These are phyloP conservation scores for Coreoperca whiteheadi DNA, from an alignment of 2,113 vertebrate genomes.

Conservation along the genomic window DNA sequence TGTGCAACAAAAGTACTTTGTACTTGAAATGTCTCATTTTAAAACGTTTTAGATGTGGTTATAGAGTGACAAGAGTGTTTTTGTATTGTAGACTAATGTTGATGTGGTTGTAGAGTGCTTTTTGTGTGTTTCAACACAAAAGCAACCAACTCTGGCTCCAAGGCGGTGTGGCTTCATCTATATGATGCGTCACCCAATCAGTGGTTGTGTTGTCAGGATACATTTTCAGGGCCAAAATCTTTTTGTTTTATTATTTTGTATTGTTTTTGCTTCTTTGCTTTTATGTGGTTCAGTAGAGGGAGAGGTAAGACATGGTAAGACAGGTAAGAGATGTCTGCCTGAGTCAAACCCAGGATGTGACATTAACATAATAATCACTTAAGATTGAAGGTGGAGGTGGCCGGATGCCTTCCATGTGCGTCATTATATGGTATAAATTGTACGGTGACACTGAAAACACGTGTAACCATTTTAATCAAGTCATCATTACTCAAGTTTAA, in stretches of 20 bases:
- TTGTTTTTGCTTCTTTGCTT: not conserved
- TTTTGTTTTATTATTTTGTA: not conserved
- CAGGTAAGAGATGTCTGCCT: not conserved
- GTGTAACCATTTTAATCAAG: not conserved
- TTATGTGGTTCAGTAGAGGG: not conserved
- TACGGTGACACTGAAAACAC: not conserved
- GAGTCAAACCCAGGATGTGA: not conserved
- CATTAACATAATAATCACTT: not conserved
- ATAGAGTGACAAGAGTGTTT: not conserved
- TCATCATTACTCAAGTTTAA: not conserved
- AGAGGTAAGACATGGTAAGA: not conserved
- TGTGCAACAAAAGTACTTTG: conserved; percentile 2
- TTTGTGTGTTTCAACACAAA: conserved; percentile 10
- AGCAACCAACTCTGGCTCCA: not conserved
- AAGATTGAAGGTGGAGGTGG: not conserved
- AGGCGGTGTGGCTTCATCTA: not conserved
- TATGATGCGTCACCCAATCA: not conserved
- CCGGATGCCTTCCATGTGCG: not conserved
- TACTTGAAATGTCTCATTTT: not conserved
- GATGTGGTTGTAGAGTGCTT: conserved; percentile 24
- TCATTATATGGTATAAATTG: not conserved
- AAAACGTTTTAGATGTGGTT: conserved; percentile 32
- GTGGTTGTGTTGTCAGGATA: not conserved
- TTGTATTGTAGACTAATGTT: conserved; percentile 13
- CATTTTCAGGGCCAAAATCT: not conserved